phyloP scores from a whole-genome alignment of 2,113 vertebrate species.

The Nesogale talazaci region DNA sequence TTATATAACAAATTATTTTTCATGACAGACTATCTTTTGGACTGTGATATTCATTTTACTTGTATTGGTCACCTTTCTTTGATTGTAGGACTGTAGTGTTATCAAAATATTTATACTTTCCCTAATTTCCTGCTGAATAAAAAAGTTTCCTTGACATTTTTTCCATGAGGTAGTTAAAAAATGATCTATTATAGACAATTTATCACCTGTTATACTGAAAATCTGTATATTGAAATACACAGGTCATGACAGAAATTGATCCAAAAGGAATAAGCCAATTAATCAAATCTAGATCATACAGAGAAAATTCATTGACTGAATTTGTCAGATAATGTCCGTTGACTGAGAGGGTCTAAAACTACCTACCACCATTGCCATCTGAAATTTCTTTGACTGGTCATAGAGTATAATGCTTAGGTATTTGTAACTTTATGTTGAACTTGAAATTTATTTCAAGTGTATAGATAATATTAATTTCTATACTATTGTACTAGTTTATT shows the following conservation, averaged over 20 bases:
- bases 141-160: background rate
- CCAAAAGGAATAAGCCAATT: background rate
- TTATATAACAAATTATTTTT: conserved; percentile 31
- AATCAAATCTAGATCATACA: background rate
- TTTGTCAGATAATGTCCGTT: background rate
- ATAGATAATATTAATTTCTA: background rate
- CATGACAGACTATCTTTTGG: conserved; percentile 7
- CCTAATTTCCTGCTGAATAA: background rate
- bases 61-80: background rate
- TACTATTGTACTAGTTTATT: background rate
- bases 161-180: background rate
- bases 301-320: background rate
- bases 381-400: background rate
- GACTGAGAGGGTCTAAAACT: background rate
- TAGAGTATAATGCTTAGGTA: background rate
- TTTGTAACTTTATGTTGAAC: background rate
- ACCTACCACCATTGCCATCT: background rate
- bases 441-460: background rate
- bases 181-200: background rate
- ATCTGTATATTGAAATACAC: background rate
- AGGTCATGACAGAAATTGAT: background rate
- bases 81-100: background rate
- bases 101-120: background rate
- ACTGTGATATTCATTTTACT: background rate
- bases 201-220: background rate